These are phyloP conservation scores for Catharus fuscescens DNA, from an alignment of 2,113 vertebrate genomes.

Conservation along the genomic window DNA sequence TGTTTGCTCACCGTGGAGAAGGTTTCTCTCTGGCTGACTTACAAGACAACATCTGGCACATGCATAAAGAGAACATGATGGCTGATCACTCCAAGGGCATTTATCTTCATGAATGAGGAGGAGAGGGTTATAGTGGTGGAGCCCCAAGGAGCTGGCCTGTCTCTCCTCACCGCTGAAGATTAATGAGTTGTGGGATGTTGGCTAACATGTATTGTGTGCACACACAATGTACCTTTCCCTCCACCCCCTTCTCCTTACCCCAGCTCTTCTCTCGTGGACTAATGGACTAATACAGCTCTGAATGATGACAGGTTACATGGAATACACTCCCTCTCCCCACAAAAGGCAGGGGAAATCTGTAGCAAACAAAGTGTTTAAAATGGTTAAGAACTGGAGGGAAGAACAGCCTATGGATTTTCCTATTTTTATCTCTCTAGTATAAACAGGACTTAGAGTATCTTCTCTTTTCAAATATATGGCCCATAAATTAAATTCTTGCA, in stretches of 20 bases:
- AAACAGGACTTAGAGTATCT: neutral
- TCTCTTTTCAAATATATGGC: neutral
- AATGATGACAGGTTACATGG: neutral
- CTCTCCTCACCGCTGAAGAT: conserved; percentile 34
- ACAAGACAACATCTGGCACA: conserved; percentile 34
- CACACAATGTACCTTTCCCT: neutral
- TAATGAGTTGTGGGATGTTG: conserved; percentile 25
- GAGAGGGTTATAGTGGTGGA: neutral
- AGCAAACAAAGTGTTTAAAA: neutral
- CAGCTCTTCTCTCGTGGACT: neutral
- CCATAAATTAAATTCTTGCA: neutral
- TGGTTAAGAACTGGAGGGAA: neutral
- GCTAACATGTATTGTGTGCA: neutral
- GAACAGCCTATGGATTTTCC: neutral
- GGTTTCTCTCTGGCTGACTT: conserved; percentile 15
- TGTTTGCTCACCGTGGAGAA: neutral
- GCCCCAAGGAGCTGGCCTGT: conserved; percentile 30
- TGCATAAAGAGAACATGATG: conserved; percentile 26
- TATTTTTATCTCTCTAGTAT: neutral
- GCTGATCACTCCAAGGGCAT: conserved; percentile 32
- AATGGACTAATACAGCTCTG: neutral
- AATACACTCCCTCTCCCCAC: neutral
- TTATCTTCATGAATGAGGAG: conserved; percentile 57
- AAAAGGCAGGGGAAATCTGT: neutral
- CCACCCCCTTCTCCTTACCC: neutral